Base-by-base conservation (phyloP, 1,140 invertebrate species). In the Myzus persicae region DNA sequence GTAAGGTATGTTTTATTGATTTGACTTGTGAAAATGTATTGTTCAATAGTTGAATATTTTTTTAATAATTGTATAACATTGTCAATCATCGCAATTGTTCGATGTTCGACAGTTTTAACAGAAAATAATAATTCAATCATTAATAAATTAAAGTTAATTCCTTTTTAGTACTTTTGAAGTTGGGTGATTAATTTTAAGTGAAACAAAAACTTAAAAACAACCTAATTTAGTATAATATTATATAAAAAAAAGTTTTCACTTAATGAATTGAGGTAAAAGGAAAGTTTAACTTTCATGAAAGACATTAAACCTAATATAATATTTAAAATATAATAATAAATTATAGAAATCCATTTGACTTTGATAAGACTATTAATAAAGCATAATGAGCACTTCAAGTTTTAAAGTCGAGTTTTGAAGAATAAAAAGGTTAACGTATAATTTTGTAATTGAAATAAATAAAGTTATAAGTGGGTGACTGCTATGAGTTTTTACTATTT, bases 271-370 rank as follows among this genome's bases (percentile, higher is more conserved):
- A 40, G 36, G 5, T 22, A 20, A 81, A 81, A 22, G 31, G 11
- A 82, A 82, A 82, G 36, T 82, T 82, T 8, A 82, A 40, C n/a
- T 24, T 82, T 38, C n/a, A 36, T 76, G 31, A 76, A 76, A 76
- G 31, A 76, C 14, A 76, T 76, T n/a, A 76, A 76, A 76, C 38
- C 81, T 82, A 9, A 82, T 40, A 38, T 87, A 87, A 87, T 44
- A 38, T 44, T 87, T 46, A n/a, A 87, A 87, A 87, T 44, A 14
- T 20, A 87, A 44, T 38, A 31, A 87, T 87, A 87, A 87, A 44
- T 46, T 76, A n/a, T 87, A 87, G 84, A 87, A 87, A 87, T 87
- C 24, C 42, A 38, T 87, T 87, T 46, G 31, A 31, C 42, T 46
- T 26, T 44, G 22, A 42, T 44, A 82, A 87, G 42, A 87, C 42